Evolutionary conservation across 2,888 invertebrate species (phyloP).

Genomic region (Xanthorhoe designata): DNA sequence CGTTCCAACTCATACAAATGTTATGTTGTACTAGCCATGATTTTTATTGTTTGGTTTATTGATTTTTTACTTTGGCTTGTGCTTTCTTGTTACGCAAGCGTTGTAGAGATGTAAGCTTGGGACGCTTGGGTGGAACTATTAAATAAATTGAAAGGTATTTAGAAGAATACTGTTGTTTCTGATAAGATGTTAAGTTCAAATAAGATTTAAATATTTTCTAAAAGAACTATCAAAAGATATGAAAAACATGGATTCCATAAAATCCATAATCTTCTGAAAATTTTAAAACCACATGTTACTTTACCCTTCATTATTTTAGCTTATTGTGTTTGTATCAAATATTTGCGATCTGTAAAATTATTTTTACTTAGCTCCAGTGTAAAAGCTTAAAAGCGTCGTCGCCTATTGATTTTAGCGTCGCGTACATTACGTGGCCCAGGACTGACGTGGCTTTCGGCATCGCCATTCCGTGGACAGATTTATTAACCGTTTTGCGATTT

Average conservation of each 20-base stretch:
- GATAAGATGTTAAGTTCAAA: not conserved
- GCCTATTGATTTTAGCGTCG: slow-evolving; percentile 22
- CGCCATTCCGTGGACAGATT: not conserved
- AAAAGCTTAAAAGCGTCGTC: not conserved
- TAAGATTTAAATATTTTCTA: not conserved
- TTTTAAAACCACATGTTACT: not conserved
- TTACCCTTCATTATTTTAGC: not conserved
- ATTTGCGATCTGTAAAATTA: not conserved
- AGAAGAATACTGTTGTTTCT: not conserved
- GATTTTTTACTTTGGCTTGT: slow-evolving; percentile 73
- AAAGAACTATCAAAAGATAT: too few relatives aligned
- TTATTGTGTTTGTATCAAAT: not conserved
- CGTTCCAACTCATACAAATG: slow-evolving; percentile 68
- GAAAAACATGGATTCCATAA: too few relatives aligned
- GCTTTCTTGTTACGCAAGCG: slow-evolving; percentile 52
- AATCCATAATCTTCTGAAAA: too few relatives aligned
- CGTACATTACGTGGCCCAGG: slow-evolving; percentile 13
- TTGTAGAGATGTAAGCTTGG: slow-evolving; percentile 42
- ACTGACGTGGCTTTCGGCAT: slow-evolving; percentile 3
- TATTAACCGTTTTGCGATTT: not conserved
- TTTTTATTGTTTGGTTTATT: slow-evolving; percentile 78
- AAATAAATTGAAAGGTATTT: not conserved
- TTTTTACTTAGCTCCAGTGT: too few relatives aligned
- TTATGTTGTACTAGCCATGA: slow-evolving; percentile 66
- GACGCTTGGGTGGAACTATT: slow-evolving; percentile 38